These are phyloP conservation scores for Pholis gunnellus DNA, from an alignment of 2,113 vertebrate species.

Conservation along the genomic window DNA sequence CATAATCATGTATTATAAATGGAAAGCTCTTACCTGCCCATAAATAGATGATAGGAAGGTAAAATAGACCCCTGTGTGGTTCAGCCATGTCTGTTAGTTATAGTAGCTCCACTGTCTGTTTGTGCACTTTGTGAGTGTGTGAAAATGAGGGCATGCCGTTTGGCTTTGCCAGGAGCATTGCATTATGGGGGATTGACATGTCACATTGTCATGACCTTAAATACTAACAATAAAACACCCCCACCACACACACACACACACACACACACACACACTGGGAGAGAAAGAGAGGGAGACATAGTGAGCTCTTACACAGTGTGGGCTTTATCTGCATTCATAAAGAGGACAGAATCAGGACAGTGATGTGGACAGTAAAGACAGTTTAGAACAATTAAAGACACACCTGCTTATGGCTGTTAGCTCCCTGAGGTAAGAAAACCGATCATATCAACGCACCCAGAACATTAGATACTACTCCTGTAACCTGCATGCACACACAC, in stretches of 20 bases:
- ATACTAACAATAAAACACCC: conserved; percentile 61
- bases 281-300: conserved; percentile 2
- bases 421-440: conserved; percentile 73
- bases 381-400: conserved; percentile 28
- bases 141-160: conserved; percentile 43
- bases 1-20: not conserved
- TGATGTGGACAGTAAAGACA: conserved; percentile 32
- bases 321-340: conserved; percentile 1
- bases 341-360: conserved; percentile 7
- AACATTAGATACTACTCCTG: conserved; percentile 38
- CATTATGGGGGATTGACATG: conserved; percentile 70
- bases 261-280: conserved; percentile 5
- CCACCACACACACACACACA: conserved; percentile 24
- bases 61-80: conserved; percentile 59
- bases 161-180: conserved; percentile 57
- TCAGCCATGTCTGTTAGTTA: conserved; percentile 62
- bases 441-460: conserved; percentile 62
- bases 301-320: conserved; percentile 12
- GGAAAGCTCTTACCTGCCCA: conserved; percentile 67
- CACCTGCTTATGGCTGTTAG: conserved; percentile 73
- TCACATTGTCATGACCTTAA: conserved; percentile 76
- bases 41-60: conserved; percentile 73
- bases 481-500: conserved; percentile 19
- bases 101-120: conserved; percentile 22
- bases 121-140: conserved; percentile 25